A percentile compares a stretch with the other conserved stretches of the same genome.
phyloP scores from a whole-genome alignment of 2,888 invertebrate species.

The Sarcophaga carnaria region DNA sequence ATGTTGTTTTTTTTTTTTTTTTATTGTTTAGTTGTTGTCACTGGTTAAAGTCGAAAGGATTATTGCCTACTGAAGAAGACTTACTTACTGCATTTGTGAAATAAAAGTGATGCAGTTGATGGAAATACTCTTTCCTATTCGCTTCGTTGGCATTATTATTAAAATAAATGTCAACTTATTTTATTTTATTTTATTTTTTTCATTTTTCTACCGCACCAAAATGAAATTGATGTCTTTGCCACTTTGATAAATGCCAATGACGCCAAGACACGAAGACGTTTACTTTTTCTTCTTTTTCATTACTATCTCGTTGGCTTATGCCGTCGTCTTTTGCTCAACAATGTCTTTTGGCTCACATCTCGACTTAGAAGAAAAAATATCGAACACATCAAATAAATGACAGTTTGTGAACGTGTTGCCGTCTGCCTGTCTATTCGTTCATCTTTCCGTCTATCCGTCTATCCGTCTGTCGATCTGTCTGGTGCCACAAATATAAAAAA shows the following conservation, averaged over 20 bases:
- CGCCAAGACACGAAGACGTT: conserved; percentile 63
- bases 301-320: neutral
- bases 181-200: neutral
- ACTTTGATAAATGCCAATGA: conserved; percentile 67
- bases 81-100: neutral
- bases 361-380: conserved; percentile 44
- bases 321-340: neutral
- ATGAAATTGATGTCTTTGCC: conserved; percentile 68
- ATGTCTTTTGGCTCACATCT: conserved; percentile 7
- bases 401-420: conserved; percentile 63
- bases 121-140: conserved; percentile 60
- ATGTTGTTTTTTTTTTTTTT: too few relatives aligned
- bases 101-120: conserved; percentile 54
- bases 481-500: neutral
- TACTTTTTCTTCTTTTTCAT: conserved; percentile 8
- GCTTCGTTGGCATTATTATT: conserved; percentile 64
- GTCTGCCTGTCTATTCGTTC: conserved; percentile 22
- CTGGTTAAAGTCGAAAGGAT: conserved; percentile 12
- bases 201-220: conserved; percentile 49
- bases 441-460: neutral
- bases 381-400: conserved; percentile 66
- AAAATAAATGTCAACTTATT: conserved; percentile 68
- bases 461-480: neutral
- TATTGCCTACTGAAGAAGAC: conserved; percentile 6
- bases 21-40: neutral